Percentiles rank a stretch among this genome's conserved stretches.
These are phyloP conservation scores for Garra rufa DNA, from an alignment of 2,113 vertebrate genomes.

Conservation along the genomic window DNA sequence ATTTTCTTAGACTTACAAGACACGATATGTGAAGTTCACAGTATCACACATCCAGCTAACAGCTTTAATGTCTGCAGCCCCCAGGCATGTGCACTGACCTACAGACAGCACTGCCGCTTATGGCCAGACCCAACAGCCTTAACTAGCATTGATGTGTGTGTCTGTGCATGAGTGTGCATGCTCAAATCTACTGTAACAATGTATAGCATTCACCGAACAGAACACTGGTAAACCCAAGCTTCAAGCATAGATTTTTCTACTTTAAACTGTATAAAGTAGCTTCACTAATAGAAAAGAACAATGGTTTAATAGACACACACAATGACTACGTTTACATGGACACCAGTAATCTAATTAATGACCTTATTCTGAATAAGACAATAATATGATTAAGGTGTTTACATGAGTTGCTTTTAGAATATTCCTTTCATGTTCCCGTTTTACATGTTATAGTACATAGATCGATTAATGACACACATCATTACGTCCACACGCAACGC, in stretches of 20 bases:
- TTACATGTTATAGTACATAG: no score
- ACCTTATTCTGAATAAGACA: no score
- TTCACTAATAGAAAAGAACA: background rate
- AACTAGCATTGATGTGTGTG: conserved; percentile 18
- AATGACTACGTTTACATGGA: no score
- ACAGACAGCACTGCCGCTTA: background rate
- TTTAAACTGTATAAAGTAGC: background rate
- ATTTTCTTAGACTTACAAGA: background rate
- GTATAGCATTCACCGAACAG: background rate
- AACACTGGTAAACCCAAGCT: background rate
- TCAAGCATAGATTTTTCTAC: background rate
- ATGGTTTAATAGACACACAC: background rate
- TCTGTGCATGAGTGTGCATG: background rate
- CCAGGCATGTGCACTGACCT: conserved; percentile 3
- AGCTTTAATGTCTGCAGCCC: conserved; percentile 22
- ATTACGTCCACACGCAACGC: no score
- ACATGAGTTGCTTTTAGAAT: no score
- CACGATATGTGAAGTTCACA: conserved; percentile 8
- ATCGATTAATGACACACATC: no score
- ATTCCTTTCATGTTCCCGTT: no score
- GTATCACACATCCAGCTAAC: conserved; percentile 7
- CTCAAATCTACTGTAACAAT: background rate
- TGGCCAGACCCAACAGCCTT: conserved; percentile 4
- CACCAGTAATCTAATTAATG: no score
- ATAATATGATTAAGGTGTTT: no score